A percentile compares a stretch with the other conserved stretches of the same genome.
phyloP scores from a whole-genome alignment of 92 coral and sea anemone species.

The Porites divaricata region DNA sequence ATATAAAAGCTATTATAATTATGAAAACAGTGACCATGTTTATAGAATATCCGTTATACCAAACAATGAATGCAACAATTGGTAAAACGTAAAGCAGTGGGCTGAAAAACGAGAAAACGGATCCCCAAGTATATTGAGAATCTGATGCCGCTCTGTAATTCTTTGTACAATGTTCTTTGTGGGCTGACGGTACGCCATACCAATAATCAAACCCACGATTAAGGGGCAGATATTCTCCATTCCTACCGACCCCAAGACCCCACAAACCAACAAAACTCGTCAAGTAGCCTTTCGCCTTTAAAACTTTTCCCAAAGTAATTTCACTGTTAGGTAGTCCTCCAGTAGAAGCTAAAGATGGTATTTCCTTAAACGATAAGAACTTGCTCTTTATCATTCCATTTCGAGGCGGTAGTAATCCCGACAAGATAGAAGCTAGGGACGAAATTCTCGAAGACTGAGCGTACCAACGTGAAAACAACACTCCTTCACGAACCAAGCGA shows the following conservation, averaged over 20 bases:
- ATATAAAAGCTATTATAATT: conserved; percentile 26
- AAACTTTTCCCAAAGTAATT: conserved; percentile 73
- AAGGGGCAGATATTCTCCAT: conserved; percentile 74
- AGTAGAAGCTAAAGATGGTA: conserved; percentile 88
- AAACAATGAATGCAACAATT: conserved; percentile 25
- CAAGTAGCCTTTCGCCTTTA: conserved; percentile 61
- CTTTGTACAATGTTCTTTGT: conserved; percentile 68
- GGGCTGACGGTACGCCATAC: conserved; percentile 88
- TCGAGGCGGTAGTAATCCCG: conserved; percentile 91
- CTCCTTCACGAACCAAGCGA: conserved; percentile 62
- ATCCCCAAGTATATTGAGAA: conserved; percentile 14
- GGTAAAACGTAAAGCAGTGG: conserved; percentile 33
- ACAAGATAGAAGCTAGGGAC: conserved; percentile 85
- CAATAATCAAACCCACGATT: conserved; percentile 90
- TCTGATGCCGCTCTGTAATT: conserved; percentile 22
- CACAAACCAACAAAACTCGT: conserved; percentile 90
- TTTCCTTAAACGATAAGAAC: conserved; percentile 76
- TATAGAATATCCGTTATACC: conserved; percentile 49
- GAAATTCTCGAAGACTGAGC: conserved; percentile 79
- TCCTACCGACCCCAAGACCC: conserved; percentile 89
- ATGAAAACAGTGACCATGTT: conserved; percentile 26
- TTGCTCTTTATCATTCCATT: conserved; percentile 93
- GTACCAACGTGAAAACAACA: conserved; percentile 82
- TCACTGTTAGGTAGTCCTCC: conserved; percentile 86
- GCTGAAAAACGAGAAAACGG: conserved; percentile 39